Conservation (phyloP, 2,888 invertebrate genomes). For the Disparrhopalites patrizii region DNA sequence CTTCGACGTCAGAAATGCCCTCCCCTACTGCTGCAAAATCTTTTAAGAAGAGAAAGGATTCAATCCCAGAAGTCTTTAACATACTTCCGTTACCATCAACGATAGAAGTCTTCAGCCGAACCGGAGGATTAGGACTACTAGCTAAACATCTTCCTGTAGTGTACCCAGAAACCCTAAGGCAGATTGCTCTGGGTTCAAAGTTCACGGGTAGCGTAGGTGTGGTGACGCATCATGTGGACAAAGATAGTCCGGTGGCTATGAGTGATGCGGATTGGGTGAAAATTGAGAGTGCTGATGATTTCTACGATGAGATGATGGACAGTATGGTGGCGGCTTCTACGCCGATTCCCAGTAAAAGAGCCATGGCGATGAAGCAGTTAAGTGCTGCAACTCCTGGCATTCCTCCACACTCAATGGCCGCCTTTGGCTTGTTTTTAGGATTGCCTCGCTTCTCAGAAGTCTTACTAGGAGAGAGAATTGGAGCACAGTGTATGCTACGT, state of each 20-base stretch:
- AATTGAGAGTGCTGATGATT: slow-evolving; percentile 55
- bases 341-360: slow-evolving; percentile 34
- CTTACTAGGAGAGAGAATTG: slow-evolving; percentile 73
- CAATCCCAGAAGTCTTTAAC: slow-evolving; percentile 44
- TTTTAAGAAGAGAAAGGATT: slow-evolving; percentile 26
- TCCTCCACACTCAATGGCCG: slow-evolving; percentile 85
- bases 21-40: too few relatives aligned
- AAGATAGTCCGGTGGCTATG: slow-evolving; percentile 43
- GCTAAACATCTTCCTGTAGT: slow-evolving; percentile 85
- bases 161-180: slow-evolving; percentile 70
- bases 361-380: slow-evolving; percentile 37
- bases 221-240: slow-evolving; percentile 36
- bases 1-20: neutral
- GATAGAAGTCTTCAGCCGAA: slow-evolving; percentile 79
- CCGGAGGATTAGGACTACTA: slow-evolving; percentile 81
- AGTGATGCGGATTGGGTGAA: slow-evolving; percentile 61
- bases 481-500: slow-evolving; percentile 79
- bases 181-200: slow-evolving; percentile 51
- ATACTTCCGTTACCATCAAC: slow-evolving; percentile 50
- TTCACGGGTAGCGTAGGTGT: slow-evolving; percentile 34
- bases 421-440: slow-evolving; percentile 82
- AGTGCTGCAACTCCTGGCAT: slow-evolving; percentile 38
- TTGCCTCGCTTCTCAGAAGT: slow-evolving; percentile 89
- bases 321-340: slow-evolving; percentile 42
- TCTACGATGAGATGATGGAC: slow-evolving; percentile 53